Base-by-base conservation (phyloP, 2,113 vertebrate species). In the Lepus europaeus region DNA sequence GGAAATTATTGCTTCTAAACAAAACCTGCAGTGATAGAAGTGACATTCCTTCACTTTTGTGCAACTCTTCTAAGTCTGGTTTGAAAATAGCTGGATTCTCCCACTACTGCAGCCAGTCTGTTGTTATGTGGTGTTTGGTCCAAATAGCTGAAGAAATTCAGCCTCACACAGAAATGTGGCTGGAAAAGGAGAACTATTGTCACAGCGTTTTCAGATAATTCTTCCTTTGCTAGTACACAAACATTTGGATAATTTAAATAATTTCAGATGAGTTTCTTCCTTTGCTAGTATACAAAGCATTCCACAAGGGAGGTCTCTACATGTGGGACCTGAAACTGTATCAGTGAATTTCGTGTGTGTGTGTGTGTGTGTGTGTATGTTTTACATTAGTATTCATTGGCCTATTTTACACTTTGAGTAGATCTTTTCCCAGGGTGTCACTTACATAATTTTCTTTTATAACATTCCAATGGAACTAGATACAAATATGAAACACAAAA, bases 141-240 rank as follows among this genome's bases (percentile, higher is more conserved):
- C 64, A 87, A 83, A 6, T 53, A 51, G 13, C 6, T 69, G 77
- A 92, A 94, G 27, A 87, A 90, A 90, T 82, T 10, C 39, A 51
- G 53, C 25, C 29, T 51, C 51, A 74, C 33, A 83, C 23, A 80
- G 70, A 70, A 70, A 45, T 31, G 63, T 56, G 59, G 19, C 29
- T 88, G 45, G 63, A 74, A 51, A 83, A n/a, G 27, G 22, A 69
- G 14, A 69, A 84, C 7, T 93, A 59, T 8, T 49, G 8, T 64
- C 53, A 79, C 45, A 51, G 9, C 19, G 64, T 56, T 84, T 94
- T 90, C 23, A 90, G 36, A 25, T 87, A 59, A 87, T 64, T 82
- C 53, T 36, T 27, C n/a, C 51, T 39, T 61, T 73, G 69, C 11
- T 39, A 56, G 51, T 27, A 59, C 33, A 61, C 33, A 53, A 36